These are phyloP conservation scores for Gerris buenoi DNA, from an alignment of 1,140 invertebrate species.

Conservation along the genomic window DNA sequence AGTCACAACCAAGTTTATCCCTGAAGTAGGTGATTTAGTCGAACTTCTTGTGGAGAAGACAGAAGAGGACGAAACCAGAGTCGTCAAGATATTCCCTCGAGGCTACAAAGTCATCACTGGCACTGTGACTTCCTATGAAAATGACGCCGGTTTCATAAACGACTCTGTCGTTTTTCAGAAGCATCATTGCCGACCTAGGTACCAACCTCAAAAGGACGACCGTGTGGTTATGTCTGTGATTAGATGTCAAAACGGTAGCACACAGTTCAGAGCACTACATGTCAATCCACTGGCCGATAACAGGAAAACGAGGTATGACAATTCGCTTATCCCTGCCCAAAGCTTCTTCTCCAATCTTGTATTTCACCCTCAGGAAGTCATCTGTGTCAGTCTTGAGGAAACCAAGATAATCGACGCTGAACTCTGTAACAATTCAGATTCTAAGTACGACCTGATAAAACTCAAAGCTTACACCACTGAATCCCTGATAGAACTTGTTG, in stretches of 20 bases:
- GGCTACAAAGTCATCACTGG: background rate
- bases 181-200: background rate
- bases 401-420: background rate
- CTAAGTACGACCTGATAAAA: background rate
- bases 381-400: background rate
- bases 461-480: background rate
- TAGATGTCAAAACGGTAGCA: background rate
- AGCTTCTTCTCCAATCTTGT: background rate
- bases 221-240: background rate
- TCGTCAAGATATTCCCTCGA: background rate
- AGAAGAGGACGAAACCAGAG: background rate
- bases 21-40: background rate
- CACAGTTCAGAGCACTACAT: background rate
- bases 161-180: background rate
- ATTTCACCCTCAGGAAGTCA: background rate
- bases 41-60: background rate
- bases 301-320: background rate
- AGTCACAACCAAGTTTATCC: background rate
- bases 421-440: background rate
- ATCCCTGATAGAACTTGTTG: background rate
- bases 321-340: background rate
- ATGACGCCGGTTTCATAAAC: background rate
- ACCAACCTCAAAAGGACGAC: background rate
- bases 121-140: background rate
- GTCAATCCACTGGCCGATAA: background rate